Percentiles rank a stretch among this genome's conserved stretches.
Evolutionary conservation across 2,113 vertebrate genomes (phyloP).

Genomic region (Tamias sibiricus): DNA sequence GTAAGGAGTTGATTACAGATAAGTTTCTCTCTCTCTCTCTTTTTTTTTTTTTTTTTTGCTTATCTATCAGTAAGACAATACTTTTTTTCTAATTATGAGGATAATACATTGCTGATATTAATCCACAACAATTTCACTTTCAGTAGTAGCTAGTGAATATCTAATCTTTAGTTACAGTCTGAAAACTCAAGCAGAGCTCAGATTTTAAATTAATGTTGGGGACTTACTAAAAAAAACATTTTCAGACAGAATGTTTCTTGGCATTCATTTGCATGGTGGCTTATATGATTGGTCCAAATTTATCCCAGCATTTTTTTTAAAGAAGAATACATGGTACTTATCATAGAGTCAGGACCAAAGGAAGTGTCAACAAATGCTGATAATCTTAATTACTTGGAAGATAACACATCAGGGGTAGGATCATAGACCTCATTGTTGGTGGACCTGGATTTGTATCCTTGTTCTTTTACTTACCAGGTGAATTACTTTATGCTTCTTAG

Average conservation of each 20-base stretch:
- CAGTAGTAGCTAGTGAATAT: background rate
- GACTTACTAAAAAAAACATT: conserved; percentile 45
- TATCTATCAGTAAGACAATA: background rate
- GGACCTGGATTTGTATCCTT: background rate
- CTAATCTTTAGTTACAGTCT: conserved; percentile 45
- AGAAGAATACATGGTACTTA: background rate
- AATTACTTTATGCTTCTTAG: background rate
- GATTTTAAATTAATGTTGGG: conserved; percentile 62
- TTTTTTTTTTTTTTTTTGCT: too few relatives aligned
- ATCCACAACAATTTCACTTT: conserved; percentile 28
- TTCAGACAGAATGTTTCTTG: conserved; percentile 47
- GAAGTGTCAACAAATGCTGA: background rate
- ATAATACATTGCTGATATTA: background rate
- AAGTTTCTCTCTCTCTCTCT: background rate
- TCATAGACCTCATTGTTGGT: background rate
- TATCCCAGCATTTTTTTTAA: background rate
- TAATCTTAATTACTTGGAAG: background rate
- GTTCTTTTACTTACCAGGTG: background rate
- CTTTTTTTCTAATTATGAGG: background rate
- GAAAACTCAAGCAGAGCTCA: conserved; percentile 45
- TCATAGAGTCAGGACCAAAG: background rate
- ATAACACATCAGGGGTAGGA: background rate
- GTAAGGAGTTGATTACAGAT: background rate
- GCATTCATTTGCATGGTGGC: conserved; percentile 32
- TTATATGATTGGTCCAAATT: conserved; percentile 51